phyloP scores from a whole-genome alignment of 2,797 vertebrate genomes.

The Eupleurogrammus muticus region DNA sequence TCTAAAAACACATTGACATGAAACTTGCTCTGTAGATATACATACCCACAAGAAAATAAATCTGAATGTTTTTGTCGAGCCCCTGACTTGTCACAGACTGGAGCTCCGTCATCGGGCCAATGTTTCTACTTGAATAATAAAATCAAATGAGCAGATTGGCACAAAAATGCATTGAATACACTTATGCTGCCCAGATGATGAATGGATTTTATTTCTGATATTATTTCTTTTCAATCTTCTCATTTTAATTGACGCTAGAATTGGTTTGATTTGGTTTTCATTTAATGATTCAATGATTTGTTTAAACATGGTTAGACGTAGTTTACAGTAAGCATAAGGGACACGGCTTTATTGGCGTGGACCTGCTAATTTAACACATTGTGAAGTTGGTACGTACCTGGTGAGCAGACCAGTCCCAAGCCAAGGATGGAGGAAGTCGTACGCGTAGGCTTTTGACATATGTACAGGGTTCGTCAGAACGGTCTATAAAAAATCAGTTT shows the following conservation, averaged over 20 bases:
- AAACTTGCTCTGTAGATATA: not conserved
- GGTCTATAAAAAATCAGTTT: constrained; percentile 71
- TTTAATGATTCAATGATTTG: too few species aligned
- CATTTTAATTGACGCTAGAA: too few species aligned
- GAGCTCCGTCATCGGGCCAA: too few species aligned
- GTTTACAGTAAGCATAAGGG: not conserved
- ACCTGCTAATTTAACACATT: not conserved
- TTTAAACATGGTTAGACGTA: not conserved
- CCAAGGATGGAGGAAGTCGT: constrained; percentile 93
- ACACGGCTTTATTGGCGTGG: not conserved
- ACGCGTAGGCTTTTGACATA: constrained; percentile 89
- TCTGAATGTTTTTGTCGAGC: not conserved
- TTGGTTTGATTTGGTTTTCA: too few species aligned
- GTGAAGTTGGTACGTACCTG: constrained; percentile 81
- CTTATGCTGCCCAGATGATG: too few species aligned
- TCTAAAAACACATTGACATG: not conserved
- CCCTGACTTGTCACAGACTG: too few species aligned
- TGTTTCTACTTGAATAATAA: not conserved
- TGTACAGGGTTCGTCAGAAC: constrained; percentile 88
- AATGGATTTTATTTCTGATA: too few species aligned
- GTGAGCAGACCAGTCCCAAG: constrained; percentile 95
- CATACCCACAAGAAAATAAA: not conserved
- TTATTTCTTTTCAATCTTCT: too few species aligned
- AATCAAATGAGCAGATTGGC: not conserved
- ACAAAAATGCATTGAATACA: too few species aligned